phyloP scores from a whole-genome alignment of 2,113 vertebrate genomes.

The Pelobates fuscus region DNA sequence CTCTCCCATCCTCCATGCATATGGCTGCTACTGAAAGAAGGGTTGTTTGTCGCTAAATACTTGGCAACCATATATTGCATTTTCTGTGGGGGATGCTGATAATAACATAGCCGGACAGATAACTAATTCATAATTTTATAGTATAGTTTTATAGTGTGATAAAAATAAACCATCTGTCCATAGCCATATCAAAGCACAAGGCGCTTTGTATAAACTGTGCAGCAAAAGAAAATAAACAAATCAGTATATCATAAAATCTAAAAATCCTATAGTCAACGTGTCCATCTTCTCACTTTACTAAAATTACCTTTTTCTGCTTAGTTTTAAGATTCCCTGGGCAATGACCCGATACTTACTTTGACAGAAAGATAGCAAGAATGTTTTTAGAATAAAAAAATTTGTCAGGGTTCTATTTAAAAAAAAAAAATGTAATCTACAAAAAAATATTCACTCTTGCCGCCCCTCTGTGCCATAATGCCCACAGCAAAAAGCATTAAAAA shows the following conservation, averaged over 20 bases:
- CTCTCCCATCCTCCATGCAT: background rate
- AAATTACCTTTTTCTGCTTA: background rate
- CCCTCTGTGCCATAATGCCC: constrained; percentile 31
- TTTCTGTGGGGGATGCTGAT: constrained; percentile 26
- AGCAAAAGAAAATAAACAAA: constrained; percentile 21
- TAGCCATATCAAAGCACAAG: constrained; percentile 20
- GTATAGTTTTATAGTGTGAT: constrained; percentile 46
- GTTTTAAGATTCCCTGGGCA: background rate
- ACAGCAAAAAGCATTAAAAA: constrained; percentile 36
- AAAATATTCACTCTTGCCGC: constrained; percentile 12
- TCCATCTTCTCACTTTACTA: background rate
- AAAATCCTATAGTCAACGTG: background rate
- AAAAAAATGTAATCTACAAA: constrained; percentile 16
- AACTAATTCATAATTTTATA: constrained; percentile 46
- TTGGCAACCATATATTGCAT: background rate
- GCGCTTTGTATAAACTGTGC: constrained; percentile 24
- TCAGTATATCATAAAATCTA: background rate
- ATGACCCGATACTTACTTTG: constrained; percentile 1
- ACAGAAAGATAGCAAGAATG: background rate
- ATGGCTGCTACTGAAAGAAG: background rate
- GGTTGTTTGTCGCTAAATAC: constrained; percentile 4
- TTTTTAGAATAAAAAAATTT: background rate
- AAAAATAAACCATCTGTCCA: constrained; percentile 49
- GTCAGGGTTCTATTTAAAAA: background rate
- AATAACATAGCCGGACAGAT: constrained; percentile 40